These are phyloP conservation scores for Netelia melanura DNA, from an alignment of 2,888 invertebrate species.

Conservation along the genomic window DNA sequence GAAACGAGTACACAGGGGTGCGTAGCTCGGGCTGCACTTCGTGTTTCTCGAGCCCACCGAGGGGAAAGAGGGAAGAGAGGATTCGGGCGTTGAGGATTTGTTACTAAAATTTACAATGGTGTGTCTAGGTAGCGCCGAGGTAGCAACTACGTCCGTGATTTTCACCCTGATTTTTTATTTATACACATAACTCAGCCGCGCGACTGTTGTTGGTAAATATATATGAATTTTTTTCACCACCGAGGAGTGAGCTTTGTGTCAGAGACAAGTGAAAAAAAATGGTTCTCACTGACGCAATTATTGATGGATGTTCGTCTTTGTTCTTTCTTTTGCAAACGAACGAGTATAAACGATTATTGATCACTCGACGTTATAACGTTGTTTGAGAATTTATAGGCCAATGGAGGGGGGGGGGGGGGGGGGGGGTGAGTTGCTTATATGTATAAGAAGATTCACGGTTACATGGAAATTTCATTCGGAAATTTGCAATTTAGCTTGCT, in stretches of 20 bases:
- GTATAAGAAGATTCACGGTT: conserved; percentile 63
- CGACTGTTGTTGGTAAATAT: not conserved
- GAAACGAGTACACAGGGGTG: not conserved
- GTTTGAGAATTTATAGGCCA: conserved; percentile 25
- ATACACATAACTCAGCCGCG: not conserved
- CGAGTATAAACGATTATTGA: conserved; percentile 39
- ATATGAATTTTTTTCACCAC: not conserved
- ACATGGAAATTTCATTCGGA: conserved; percentile 73
- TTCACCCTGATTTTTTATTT: conserved; percentile 10
- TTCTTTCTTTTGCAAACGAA: not conserved
- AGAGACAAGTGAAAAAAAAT: not conserved
- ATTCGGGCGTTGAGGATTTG: conserved; percentile 33
- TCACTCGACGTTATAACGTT: conserved; percentile 30
- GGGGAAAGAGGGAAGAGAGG: not conserved
- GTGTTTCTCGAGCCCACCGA: not conserved
- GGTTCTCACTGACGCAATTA: not conserved
- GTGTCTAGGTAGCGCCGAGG: conserved; percentile 18
- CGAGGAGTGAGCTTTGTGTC: not conserved
- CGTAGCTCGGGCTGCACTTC: not conserved
- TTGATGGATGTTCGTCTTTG: not conserved
- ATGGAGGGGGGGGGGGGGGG: not conserved
- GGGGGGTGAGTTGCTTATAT: conserved; percentile 13
- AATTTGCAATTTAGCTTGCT: conserved; percentile 71
- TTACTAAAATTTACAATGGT: conserved; percentile 51
- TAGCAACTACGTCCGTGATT: conserved; percentile 40